These are phyloP conservation scores for human DNA, from an alignment of 2,113 vertebrate species.

Conservation along the genomic window GRCh38 chr2:64063501-64064000, in stretches of 20 bases:
- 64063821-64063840: background rate
- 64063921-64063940: background rate
- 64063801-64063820: background rate
- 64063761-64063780: background rate
- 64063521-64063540: background rate
- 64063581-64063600: background rate
- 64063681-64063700: background rate
- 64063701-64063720: background rate
- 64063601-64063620: background rate
- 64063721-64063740: background rate
- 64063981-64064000: background rate
- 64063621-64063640: background rate
- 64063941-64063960: background rate
- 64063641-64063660: background rate
- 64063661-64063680: background rate
- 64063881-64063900: background rate
- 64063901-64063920: background rate
- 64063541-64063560: conserved; percentile 36
- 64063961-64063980: background rate
- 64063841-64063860: background rate
- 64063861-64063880: background rate
- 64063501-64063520: conserved; percentile 25
- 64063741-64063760: background rate
- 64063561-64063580: conserved; percentile 18
- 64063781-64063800: conserved; percentile 1